Evolutionary conservation across 2,113 vertebrate species (phyloP), one percentile per base, ranked within the genome.

Genomic region (Tachuris rubrigastra): DNA sequence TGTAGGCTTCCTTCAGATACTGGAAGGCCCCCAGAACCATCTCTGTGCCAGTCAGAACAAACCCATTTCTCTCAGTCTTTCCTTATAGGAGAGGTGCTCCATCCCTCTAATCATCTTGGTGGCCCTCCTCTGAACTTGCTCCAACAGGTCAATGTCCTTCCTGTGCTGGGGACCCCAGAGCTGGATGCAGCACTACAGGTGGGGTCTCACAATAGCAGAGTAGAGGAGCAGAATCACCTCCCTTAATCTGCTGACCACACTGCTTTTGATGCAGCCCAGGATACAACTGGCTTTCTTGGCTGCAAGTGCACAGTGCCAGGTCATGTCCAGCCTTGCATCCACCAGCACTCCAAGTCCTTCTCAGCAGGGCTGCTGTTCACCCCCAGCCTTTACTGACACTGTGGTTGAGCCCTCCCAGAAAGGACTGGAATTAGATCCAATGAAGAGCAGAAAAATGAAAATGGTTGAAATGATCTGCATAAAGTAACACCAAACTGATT

Each of bases 161-260:
- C 52, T 28, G 8, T 39, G 60, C 33, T n/a, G 60, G 11, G 41
- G 10, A 59, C 5, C 44, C 60, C 77, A 67, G 44, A 8, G 18
- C 18, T 50, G 76, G 28, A 20, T 11, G 23, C 77, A 81, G 67
- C 5, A 0, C 10, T 81, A 4, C 33, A 33, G 50, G 27, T 44
- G 23, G 18, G 42, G 2, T 60, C 39, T 59, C 15, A 16, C 1
- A 33, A 50, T 30, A 42, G 17, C 41, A 65, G n/a, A n/a, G 41
- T 28, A 59, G 59, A 74, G 33, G 27, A 33, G 15, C 59, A 73
- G 44, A 22, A 44, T 66, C 23, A 33, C 10, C 14, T 52, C 37
- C 15, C 12, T 66, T 0, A 0, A 1, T 37, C 21, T 52, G 35
- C 50, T 80, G 68, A 3, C 12, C 60, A 24, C 0, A 0, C 3